These are phyloP conservation scores for Ophiodon elongatus DNA, from an alignment of 2,113 vertebrate genomes.

Conservation along the genomic window DNA sequence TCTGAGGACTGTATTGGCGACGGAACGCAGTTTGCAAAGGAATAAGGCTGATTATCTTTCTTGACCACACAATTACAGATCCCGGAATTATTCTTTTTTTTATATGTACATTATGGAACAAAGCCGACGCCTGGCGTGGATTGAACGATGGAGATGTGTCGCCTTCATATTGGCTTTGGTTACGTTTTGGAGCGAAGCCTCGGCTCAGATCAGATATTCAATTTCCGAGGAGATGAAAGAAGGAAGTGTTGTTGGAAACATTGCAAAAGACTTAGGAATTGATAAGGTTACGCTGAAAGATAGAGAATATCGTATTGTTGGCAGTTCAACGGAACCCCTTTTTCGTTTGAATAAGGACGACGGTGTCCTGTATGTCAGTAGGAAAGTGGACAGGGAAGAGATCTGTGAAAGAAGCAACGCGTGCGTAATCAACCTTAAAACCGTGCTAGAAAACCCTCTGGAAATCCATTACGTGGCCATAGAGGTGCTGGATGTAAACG, in stretches of 20 bases:
- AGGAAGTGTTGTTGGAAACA: constrained; percentile 72
- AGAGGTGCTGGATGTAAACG: constrained; percentile 83
- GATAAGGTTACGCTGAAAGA: constrained; percentile 55
- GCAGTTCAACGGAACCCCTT: constrained; percentile 58
- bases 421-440: constrained; percentile 76
- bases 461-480: constrained; percentile 85
- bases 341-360: constrained; percentile 70
- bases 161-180: constrained; percentile 24
- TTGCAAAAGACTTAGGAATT: constrained; percentile 77
- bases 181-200: constrained; percentile 53
- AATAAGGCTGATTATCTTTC: neutral
- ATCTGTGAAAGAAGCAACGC: constrained; percentile 63
- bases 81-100: neutral
- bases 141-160: constrained; percentile 36
- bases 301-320: constrained; percentile 73
- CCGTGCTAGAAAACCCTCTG: constrained; percentile 80
- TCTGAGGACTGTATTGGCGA: neutral
- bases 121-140: constrained; percentile 32
- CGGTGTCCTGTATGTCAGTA: constrained; percentile 68
- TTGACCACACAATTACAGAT: neutral
- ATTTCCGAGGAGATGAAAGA: constrained; percentile 74
- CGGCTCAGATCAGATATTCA: constrained; percentile 74
- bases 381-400: constrained; percentile 74
- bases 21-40: neutral
- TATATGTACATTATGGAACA: constrained; percentile 41